A percentile compares a stretch with the other conserved stretches of the same genome.
Conservation (phyloP, 2,888 invertebrate species). For the Drosophila atripex region DNA sequence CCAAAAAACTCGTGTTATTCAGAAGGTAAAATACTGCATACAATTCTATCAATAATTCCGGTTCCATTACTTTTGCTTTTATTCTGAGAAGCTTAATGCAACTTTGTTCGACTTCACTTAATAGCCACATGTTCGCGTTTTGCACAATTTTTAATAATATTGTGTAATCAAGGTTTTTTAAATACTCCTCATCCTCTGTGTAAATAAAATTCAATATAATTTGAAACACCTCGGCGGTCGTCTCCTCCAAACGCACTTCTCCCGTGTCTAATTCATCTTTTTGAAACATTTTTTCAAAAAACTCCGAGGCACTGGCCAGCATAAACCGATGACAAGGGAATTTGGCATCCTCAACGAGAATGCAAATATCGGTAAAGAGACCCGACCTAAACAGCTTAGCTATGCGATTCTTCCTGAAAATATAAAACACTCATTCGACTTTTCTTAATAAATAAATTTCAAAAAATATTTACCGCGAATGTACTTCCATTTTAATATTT, state of each 20-base stretch:
- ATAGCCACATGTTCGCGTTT: conserved; percentile 6
- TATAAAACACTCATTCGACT: too few species aligned
- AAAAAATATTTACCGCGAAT: too few species aligned
- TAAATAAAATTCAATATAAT: conserved; percentile 4
- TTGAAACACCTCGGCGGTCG: background rate
- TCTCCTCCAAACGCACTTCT: background rate
- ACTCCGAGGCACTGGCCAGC: conserved; percentile 6
- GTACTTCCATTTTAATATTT: too few species aligned
- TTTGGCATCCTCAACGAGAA: background rate
- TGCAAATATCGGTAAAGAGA: too few species aligned
- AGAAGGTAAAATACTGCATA: background rate
- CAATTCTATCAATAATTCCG: background rate
- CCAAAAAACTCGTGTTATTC: background rate
- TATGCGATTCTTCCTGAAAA: background rate
- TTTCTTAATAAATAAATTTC: too few species aligned
- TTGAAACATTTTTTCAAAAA: conserved; percentile 12
- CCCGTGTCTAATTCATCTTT: background rate
- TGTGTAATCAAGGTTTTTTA: background rate
- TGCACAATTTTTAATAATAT: background rate
- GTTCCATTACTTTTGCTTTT: rapidly evolving
- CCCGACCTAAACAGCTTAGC: background rate
- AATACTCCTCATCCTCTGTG: background rate
- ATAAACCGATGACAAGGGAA: conserved; percentile 1
- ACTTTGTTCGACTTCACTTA: background rate
- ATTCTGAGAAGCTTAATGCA: background rate